A percentile compares a stretch with the other conserved stretches of the same genome.
phyloP scores from a whole-genome alignment of 2,113 vertebrate genomes.

The Nymphicus hollandicus region DNA sequence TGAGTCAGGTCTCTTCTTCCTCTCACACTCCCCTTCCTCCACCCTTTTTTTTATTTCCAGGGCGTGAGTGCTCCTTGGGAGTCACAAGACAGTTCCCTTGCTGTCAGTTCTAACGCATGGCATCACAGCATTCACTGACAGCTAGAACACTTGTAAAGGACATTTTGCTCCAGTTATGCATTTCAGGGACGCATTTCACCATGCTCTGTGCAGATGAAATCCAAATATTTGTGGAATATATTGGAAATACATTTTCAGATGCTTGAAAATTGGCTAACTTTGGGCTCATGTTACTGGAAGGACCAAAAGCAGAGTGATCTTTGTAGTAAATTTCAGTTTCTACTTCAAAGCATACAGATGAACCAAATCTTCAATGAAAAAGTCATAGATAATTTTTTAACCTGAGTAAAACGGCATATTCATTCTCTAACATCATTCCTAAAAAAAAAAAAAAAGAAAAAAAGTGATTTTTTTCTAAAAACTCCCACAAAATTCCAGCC shows the following conservation, averaged over 20 bases:
- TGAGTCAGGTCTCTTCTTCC: not conserved
- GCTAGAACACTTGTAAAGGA: not conserved
- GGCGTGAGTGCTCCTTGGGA: not conserved
- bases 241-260: not conserved
- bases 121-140: not conserved
- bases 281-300: not conserved
- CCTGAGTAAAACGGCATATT: not conserved
- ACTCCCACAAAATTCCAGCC: not conserved
- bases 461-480: not conserved
- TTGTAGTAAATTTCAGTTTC: not conserved
- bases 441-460: not conserved
- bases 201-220: not conserved
- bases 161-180: not conserved
- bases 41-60: not conserved
- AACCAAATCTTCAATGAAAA: not conserved
- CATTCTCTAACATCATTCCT: not conserved
- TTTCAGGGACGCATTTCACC: not conserved
- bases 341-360: not conserved
- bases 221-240: not conserved
- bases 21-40: too few relatives aligned
- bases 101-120: not conserved
- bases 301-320: not conserved
- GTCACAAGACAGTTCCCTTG: not conserved
- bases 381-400: not conserved
- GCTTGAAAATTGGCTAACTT: not conserved